Conservation (phyloP, 1,140 invertebrate genomes). For the Cephus cinctus region DNA sequence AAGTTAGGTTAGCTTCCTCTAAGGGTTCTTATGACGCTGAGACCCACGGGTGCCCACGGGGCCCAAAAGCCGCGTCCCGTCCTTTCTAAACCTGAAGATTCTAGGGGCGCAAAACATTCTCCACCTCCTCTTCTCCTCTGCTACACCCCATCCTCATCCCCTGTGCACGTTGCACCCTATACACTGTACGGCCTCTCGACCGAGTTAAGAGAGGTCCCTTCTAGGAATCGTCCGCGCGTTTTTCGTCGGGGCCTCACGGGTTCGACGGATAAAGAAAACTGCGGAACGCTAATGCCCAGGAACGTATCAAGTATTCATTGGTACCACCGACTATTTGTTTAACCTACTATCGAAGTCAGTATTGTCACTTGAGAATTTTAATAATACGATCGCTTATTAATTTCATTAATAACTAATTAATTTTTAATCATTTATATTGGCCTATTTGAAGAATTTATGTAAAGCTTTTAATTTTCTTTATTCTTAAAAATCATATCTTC, state of each 20-base stretch:
- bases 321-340: too few species aligned
- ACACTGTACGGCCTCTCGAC: too few species aligned
- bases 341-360: too few species aligned
- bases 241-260: constrained; percentile 19
- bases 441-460: too few species aligned
- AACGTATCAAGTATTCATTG: too few species aligned
- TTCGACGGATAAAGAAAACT: constrained; percentile 14
- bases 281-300: not conserved
- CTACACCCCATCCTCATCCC: constrained; percentile 1
- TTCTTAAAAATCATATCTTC: too few species aligned
- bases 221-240: constrained; percentile 27
- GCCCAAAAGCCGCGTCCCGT: not conserved
- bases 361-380: too few species aligned
- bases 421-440: too few species aligned
- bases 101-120: constrained; percentile 9
- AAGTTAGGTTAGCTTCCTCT: constrained; percentile 11
- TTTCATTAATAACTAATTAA: too few species aligned
- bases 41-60: constrained; percentile 3
- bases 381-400: too few species aligned
- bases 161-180: not conserved
- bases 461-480: too few species aligned
- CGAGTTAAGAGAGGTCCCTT: constrained; percentile 12
- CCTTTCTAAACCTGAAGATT: constrained; percentile 8
- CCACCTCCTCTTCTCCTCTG: too few species aligned
- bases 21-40: constrained; percentile 11